Evolutionary conservation across 2,797 vertebrate genomes (phyloP).

Genomic region (Dendrocincla tyrannina): DNA sequence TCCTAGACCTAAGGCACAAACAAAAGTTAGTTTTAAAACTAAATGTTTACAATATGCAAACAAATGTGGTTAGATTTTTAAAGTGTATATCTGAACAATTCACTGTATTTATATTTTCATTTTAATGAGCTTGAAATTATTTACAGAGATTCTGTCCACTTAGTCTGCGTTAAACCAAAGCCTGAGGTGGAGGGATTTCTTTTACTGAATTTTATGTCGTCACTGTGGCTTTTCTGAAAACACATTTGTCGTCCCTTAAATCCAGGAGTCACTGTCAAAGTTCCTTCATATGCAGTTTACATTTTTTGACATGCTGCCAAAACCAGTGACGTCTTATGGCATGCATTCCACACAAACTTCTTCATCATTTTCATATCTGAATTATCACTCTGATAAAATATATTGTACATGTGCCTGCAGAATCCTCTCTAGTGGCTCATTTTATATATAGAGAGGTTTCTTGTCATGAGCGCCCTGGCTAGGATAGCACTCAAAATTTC

Average conservation of each 20-base stretch:
- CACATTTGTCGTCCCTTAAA: not conserved
- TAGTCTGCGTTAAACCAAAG: not conserved
- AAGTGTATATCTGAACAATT: not conserved
- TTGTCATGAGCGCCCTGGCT: not conserved
- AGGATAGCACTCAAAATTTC: not conserved
- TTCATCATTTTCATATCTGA: conserved; percentile 7
- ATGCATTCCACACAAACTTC: not conserved
- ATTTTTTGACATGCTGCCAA: not conserved
- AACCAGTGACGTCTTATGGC: not conserved
- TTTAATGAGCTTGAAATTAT: not conserved
- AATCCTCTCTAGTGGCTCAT: not conserved
- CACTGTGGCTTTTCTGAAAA: not conserved
- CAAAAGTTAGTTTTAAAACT: not conserved
- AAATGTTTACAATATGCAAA: not conserved
- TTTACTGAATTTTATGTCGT: not conserved
- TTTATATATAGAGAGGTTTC: not conserved
- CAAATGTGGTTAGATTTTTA: not conserved
- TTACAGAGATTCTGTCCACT: not conserved
- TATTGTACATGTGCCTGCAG: not conserved
- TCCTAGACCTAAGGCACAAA: not conserved
- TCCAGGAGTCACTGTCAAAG: not conserved
- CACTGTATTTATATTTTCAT: not conserved
- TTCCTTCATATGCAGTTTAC: not conserved
- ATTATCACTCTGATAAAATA: not conserved
- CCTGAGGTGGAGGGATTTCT: not conserved